Percentiles rank a stretch among this genome's conserved stretches.
phyloP scores from a whole-genome alignment of 2,797 vertebrate genomes.

The Linurgus olivaceus region DNA sequence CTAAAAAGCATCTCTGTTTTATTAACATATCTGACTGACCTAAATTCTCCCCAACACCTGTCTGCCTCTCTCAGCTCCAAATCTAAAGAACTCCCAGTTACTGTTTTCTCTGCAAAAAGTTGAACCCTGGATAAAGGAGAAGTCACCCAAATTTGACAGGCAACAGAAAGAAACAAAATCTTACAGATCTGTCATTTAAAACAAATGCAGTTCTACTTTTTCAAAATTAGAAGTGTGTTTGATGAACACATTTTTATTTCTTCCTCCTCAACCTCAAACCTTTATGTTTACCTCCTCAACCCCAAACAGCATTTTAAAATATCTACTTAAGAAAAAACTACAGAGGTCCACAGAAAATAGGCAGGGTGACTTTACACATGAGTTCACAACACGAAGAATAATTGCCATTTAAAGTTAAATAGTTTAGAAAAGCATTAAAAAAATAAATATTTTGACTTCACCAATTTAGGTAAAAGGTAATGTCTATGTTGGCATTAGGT shows the following conservation, averaged over 20 bases:
- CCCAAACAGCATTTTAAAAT: background rate
- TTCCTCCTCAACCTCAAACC: background rate
- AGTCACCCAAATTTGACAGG: background rate
- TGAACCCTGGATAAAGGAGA: background rate
- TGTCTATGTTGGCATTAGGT: background rate
- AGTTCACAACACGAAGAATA: background rate
- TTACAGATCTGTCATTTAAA: background rate
- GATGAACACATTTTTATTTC: background rate
- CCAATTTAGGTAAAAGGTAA: background rate
- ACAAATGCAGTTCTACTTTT: background rate
- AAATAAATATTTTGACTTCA: background rate
- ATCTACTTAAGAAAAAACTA: background rate
- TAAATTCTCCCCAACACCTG: constrained; percentile 27
- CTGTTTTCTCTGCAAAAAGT: background rate
- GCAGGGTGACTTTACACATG: background rate
- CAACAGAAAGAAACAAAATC: background rate
- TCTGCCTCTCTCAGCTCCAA: background rate
- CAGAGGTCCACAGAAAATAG: background rate
- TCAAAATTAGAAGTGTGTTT: background rate
- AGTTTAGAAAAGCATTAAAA: background rate
- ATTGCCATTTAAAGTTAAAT: background rate
- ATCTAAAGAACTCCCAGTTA: background rate
- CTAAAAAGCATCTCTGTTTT: constrained; percentile 5
- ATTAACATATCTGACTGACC: constrained; percentile 22
- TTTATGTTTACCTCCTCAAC: background rate